phyloP scores from a whole-genome alignment of 1,140 invertebrate species.

The Drosophila trapezifrons region DNA sequence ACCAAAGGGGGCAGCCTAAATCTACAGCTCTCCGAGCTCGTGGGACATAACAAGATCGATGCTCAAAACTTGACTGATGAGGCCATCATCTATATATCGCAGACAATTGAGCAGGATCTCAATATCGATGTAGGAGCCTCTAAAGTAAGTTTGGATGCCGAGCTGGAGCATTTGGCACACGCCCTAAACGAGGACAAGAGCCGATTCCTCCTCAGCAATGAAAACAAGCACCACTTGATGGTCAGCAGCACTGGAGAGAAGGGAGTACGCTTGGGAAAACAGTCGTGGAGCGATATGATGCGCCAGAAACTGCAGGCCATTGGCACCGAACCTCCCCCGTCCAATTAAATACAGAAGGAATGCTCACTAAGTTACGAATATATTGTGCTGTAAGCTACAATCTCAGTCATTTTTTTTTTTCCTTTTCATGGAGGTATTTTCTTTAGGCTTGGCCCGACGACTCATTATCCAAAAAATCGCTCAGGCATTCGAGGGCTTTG shows the following conservation, averaged over 20 bases:
- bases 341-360: background rate
- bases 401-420: slow-evolving; percentile 66
- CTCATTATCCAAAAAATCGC: slow-evolving; percentile 46
- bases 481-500: slow-evolving; percentile 56
- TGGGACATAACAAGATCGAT: slow-evolving; percentile 60
- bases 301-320: slow-evolving; percentile 31
- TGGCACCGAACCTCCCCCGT: background rate
- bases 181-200: slow-evolving; percentile 43
- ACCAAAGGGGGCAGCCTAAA: slow-evolving; percentile 73
- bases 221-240: slow-evolving; percentile 35
- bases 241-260: slow-evolving; percentile 45
- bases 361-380: slow-evolving; percentile 46
- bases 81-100: slow-evolving; percentile 74
- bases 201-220: slow-evolving; percentile 47
- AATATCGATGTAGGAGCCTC: slow-evolving; percentile 61
- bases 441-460: slow-evolving; percentile 64
- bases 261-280: slow-evolving; percentile 72
- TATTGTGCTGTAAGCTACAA: slow-evolving; percentile 68
- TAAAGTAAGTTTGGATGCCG: slow-evolving; percentile 51
- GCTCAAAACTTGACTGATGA: slow-evolving; percentile 53
- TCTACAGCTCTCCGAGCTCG: slow-evolving; percentile 75
- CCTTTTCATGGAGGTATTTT: slow-evolving; percentile 34
- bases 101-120: slow-evolving; percentile 64
- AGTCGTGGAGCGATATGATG: slow-evolving; percentile 76
- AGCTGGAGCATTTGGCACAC: slow-evolving; percentile 60